Percentiles rank a stretch among this genome's conserved stretches.
Evolutionary conservation across 2,113 vertebrate species (phyloP).

Genomic region (Melanerpes formicivorus): DNA sequence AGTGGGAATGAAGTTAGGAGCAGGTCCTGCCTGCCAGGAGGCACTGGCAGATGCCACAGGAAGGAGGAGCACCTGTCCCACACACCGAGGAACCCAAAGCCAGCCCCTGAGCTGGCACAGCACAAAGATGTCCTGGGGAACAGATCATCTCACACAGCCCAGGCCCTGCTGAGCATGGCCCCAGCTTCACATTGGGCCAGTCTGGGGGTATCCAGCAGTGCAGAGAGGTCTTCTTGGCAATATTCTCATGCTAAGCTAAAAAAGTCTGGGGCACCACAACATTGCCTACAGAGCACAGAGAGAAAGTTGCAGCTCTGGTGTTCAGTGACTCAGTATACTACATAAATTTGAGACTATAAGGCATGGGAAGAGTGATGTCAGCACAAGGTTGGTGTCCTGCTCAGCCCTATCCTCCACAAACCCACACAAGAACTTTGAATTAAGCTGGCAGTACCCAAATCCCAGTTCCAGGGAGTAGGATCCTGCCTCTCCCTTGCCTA

Average conservation of each 20-base stretch:
- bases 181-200: background rate
- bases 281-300: accelerated
- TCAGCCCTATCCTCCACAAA: background rate
- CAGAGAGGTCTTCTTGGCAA: background rate
- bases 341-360: no score
- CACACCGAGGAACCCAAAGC: background rate
- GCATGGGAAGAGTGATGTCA: accelerated
- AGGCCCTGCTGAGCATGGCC: background rate
- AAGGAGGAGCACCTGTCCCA: background rate
- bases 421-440: accelerated
- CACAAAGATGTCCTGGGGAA: no score
- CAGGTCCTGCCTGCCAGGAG: background rate
- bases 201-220: background rate
- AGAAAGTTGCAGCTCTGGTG: background rate
- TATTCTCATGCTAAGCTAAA: background rate
- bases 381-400: background rate
- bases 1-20: accelerated
- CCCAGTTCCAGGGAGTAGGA: background rate
- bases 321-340: background rate
- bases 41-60: accelerated
- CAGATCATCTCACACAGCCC: background rate
- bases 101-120: accelerated
- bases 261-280: background rate
- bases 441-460: background rate
- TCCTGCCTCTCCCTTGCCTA: background rate